These are phyloP conservation scores for Mus spicilegus DNA, from an alignment of 2,113 vertebrate species.

Conservation along the genomic window DNA sequence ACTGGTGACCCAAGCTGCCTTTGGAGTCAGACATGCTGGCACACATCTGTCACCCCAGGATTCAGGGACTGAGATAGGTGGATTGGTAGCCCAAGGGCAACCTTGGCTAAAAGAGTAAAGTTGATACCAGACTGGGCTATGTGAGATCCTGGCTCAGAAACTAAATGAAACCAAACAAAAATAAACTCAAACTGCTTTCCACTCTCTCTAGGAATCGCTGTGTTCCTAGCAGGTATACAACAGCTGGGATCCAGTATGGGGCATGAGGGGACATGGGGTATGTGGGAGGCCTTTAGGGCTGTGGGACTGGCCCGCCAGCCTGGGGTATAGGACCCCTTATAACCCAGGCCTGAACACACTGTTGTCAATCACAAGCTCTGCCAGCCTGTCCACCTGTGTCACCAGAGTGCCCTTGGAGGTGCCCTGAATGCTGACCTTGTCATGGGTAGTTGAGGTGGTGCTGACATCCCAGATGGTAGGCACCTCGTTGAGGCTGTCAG, in stretches of 20 bases:
- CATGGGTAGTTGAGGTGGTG: constrained; percentile 88
- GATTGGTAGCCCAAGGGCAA: not conserved
- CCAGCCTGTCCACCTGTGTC: not conserved
- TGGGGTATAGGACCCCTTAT: not conserved
- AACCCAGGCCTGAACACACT: not conserved
- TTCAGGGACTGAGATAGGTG: not conserved
- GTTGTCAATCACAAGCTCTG: no score
- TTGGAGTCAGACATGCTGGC: not conserved
- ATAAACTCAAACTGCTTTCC: not conserved
- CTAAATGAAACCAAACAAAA: not conserved
- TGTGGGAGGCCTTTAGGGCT: not conserved
- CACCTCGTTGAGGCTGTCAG: constrained; percentile 90
- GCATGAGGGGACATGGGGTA: no score
- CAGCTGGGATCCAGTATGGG: not conserved
- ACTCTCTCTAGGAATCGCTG: not conserved
- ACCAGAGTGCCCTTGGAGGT: not conserved
- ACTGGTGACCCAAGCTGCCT: not conserved
- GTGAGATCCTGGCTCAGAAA: not conserved
- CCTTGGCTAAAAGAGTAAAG: not conserved
- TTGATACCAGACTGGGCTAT: not conserved
- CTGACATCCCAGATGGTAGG: constrained; percentile 95
- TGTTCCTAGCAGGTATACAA: not conserved
- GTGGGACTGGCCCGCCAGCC: not conserved
- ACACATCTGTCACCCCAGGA: not conserved
- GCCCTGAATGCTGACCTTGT: constrained; percentile 87